Evolutionary conservation across 2,113 vertebrate species (phyloP).

Genomic region (Pseudopodoces humilis): DNA sequence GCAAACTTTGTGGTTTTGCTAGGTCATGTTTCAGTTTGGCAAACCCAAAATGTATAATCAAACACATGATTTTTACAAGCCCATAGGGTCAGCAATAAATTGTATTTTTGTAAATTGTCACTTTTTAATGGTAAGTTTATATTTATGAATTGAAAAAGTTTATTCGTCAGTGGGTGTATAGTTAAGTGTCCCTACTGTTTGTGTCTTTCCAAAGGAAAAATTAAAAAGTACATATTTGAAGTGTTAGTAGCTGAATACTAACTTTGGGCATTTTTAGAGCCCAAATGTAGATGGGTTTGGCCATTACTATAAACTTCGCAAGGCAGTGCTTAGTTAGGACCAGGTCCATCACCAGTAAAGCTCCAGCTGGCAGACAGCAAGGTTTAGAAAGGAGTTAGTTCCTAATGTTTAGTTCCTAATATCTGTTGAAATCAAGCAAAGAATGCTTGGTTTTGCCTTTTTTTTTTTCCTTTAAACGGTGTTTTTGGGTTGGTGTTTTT

Average conservation of each 20-base stretch:
- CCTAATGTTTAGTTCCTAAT: rapidly evolving
- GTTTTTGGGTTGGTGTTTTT: neutral
- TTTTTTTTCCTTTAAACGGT: too few species aligned
- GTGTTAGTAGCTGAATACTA: neutral
- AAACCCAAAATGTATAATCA: neutral
- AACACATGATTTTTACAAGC: neutral
- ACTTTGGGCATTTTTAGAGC: neutral
- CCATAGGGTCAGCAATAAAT: conserved; percentile 67
- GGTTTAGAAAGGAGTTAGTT: neutral
- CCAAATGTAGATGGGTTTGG: neutral
- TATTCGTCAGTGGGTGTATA: conserved; percentile 57
- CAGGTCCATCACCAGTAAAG: neutral
- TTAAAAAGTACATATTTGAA: neutral
- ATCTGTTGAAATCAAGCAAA: neutral
- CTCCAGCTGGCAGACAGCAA: neutral
- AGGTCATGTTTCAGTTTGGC: conserved; percentile 10
- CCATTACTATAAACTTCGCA: neutral
- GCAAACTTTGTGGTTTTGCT: conserved; percentile 72
- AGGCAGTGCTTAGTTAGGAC: neutral
- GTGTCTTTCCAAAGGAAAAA: conserved; percentile 69
- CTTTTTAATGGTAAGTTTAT: conserved; percentile 65
- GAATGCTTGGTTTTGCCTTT: neutral
- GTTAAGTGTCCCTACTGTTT: conserved; percentile 53
- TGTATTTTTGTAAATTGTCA: conserved; percentile 71
- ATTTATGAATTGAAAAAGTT: conserved; percentile 46